Conservation (phyloP, 2,888 invertebrate species). For the Heliconius ismenius region DNA sequence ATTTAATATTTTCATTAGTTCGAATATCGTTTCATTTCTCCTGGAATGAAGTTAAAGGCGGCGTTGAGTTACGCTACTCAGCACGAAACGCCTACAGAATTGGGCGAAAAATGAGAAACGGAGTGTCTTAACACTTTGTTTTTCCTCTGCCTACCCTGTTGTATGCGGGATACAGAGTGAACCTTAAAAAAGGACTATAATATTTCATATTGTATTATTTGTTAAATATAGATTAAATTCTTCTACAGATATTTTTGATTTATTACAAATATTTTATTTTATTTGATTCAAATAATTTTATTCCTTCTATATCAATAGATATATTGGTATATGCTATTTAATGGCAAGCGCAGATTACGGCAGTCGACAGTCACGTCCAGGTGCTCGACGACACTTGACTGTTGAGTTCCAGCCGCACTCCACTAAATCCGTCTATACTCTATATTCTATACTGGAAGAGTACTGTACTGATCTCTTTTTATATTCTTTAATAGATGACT, state of each 20-base stretch:
- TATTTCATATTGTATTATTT: too few species aligned
- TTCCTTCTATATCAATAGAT: background rate
- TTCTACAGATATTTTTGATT: background rate
- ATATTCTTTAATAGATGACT: background rate
- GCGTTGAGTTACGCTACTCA: too few species aligned
- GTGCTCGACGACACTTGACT: slow-evolving; percentile 63
- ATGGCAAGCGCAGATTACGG: slow-evolving; percentile 45
- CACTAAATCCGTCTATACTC: slow-evolving; percentile 17
- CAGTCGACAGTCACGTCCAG: slow-evolving; percentile 70
- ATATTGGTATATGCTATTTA: slow-evolving; percentile 29
- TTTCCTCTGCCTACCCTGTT: too few species aligned
- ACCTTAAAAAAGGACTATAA: too few species aligned
- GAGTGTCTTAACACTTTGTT: too few species aligned
- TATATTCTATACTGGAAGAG: slow-evolving; percentile 29
- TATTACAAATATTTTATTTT: background rate
- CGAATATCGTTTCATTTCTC: too few species aligned
- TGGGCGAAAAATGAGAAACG: too few species aligned
- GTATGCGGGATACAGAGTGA: too few species aligned
- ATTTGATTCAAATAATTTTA: background rate
- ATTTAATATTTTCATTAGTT: too few species aligned
- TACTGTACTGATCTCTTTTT: background rate
- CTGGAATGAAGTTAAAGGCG: too few species aligned
- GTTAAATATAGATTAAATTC: too few species aligned
- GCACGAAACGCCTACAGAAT: background rate
- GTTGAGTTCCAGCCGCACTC: slow-evolving; percentile 44